phyloP scores from a whole-genome alignment of 2,113 vertebrate species.

The Tyrannus savana region DNA sequence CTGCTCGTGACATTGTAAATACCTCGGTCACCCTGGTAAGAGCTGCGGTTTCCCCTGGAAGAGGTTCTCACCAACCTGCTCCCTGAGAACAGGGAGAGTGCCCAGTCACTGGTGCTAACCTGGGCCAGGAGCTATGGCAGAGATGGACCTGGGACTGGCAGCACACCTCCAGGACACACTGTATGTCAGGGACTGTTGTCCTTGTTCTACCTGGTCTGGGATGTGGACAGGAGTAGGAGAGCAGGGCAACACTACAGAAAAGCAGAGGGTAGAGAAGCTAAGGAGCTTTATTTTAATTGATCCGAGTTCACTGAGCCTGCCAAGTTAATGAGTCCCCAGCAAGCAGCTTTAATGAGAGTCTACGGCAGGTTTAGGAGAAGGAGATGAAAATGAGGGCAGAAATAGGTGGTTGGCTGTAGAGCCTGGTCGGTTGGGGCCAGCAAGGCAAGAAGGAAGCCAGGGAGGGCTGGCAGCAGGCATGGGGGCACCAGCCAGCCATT shows the following conservation, averaged over 20 bases:
- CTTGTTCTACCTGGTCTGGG: not conserved
- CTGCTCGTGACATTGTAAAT: not conserved
- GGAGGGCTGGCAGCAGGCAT: not conserved
- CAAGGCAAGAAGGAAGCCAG: not conserved
- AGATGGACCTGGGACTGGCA: not conserved
- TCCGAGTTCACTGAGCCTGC: slow-evolving; percentile 30
- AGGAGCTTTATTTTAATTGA: slow-evolving; percentile 60
- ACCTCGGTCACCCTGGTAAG: accelerated
- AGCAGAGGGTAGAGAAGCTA: not conserved
- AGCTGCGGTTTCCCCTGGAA: not conserved
- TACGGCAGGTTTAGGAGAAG: not conserved
- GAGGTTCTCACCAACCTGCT: not conserved
- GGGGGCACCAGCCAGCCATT: not conserved
- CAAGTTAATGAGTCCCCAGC: slow-evolving; percentile 57
- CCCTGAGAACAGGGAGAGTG: not conserved
- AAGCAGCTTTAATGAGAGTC: slow-evolving; percentile 46
- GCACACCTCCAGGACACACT: not conserved
- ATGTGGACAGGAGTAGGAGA: not conserved
- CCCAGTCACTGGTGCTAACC: accelerated
- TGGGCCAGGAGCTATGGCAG: not conserved
- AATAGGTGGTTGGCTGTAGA: slow-evolving; percentile 24
- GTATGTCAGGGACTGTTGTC: accelerated
- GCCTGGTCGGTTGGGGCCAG: not conserved
- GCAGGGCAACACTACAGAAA: accelerated
- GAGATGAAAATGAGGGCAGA: slow-evolving; percentile 43